These are phyloP conservation scores for Dipodomys spectabilis DNA, from an alignment of 2,113 vertebrate species.

Conservation along the genomic window DNA sequence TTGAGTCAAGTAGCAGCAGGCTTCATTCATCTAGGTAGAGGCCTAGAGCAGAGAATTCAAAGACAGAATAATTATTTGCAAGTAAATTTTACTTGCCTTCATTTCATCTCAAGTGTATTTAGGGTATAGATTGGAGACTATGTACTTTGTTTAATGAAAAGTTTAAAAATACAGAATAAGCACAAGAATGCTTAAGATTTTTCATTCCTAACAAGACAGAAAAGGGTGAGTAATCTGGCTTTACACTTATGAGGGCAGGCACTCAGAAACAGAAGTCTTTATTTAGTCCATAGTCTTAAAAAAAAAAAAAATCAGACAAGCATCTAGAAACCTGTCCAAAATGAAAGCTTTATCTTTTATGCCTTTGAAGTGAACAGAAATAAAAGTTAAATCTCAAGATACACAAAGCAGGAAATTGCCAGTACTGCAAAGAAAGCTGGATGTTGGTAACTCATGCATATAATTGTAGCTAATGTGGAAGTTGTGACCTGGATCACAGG, in stretches of 20 bases:
- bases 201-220: background rate
- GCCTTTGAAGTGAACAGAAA: background rate
- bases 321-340: background rate
- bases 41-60: background rate
- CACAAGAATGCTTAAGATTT: background rate
- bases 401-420: background rate
- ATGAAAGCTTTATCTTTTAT: slow-evolving; percentile 1
- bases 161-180: background rate
- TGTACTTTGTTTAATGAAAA: background rate
- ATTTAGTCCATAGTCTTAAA: background rate
- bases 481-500: no score
- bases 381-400: slow-evolving; percentile 27
- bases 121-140: background rate
- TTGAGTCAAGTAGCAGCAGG: background rate
- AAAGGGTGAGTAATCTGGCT: background rate
- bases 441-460: no score
- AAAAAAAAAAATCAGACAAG: background rate
- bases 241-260: background rate
- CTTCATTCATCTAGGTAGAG: background rate
- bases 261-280: background rate
- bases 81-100: background rate
- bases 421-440: background rate
- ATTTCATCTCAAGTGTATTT: background rate
- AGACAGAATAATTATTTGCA: background rate
- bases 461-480: no score